Conservation (phyloP, 2,113 vertebrate species). For the Narcine bancroftii region DNA sequence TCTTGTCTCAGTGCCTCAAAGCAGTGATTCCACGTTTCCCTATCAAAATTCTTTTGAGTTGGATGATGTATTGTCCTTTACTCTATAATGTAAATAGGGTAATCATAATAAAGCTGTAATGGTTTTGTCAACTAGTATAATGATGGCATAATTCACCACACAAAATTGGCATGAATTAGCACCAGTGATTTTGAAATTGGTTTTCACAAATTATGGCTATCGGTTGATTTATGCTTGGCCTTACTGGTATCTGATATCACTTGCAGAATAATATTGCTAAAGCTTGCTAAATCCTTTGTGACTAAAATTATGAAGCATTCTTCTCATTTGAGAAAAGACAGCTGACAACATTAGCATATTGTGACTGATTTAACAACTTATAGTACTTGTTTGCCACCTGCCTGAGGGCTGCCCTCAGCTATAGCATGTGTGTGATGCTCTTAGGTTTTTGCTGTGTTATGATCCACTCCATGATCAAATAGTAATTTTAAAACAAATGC, state of each 20-base stretch:
- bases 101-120: background rate
- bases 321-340: background rate
- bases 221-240: background rate
- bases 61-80: background rate
- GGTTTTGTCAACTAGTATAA: background rate
- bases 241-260: background rate
- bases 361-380: background rate
- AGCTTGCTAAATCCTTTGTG: background rate
- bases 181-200: background rate
- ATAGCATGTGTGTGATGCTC: background rate
- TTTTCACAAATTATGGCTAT: background rate
- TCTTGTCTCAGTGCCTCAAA: background rate
- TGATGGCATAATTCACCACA: background rate
- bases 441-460: background rate
- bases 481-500: background rate
- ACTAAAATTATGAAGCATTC: background rate
- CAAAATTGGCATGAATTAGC: background rate
- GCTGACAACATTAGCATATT: constrained; percentile 18
- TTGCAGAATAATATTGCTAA: background rate
- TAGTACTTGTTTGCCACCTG: background rate
- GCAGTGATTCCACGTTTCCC: background rate
- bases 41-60: background rate
- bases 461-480: background rate
- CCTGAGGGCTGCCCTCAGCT: background rate
- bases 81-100: background rate